Evolutionary conservation across 1,140 invertebrate genomes (phyloP).

Genomic region (Leptopilina boulardi): DNA sequence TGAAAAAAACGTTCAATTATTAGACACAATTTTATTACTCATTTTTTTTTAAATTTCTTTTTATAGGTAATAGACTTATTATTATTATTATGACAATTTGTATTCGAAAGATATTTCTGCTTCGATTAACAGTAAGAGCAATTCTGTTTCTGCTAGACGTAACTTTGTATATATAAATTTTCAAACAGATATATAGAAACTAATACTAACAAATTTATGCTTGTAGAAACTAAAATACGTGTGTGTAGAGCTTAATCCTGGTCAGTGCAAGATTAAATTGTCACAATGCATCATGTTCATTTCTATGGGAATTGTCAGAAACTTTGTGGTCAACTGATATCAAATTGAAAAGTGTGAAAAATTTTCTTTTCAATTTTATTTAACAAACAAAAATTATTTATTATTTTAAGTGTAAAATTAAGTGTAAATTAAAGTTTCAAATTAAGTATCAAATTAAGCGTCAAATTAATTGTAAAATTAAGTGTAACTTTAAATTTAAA

Average conservation of each 20-base stretch:
- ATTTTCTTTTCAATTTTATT: not conserved
- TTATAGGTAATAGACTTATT: too few species aligned
- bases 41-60: too few species aligned
- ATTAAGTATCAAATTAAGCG: too few species aligned
- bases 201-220: not conserved
- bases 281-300: slow-evolving; percentile 7
- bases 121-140: not conserved
- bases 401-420: too few species aligned
- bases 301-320: slow-evolving; percentile 15
- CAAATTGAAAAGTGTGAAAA: not conserved
- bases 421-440: too few species aligned
- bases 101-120: too few species aligned
- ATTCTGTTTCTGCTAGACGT: not conserved
- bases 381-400: not conserved
- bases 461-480: too few species aligned
- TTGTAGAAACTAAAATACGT: not conserved
- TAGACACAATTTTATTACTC: too few species aligned
- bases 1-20: too few species aligned
- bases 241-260: slow-evolving; percentile 1
- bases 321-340: not conserved
- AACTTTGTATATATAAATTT: not conserved
- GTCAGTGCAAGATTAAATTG: not conserved
- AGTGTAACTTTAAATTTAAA: too few species aligned
- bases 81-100: too few species aligned
- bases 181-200: not conserved